Base-by-base conservation (phyloP, 1,140 invertebrate genomes). In the Choristoneura fumiferana region DNA sequence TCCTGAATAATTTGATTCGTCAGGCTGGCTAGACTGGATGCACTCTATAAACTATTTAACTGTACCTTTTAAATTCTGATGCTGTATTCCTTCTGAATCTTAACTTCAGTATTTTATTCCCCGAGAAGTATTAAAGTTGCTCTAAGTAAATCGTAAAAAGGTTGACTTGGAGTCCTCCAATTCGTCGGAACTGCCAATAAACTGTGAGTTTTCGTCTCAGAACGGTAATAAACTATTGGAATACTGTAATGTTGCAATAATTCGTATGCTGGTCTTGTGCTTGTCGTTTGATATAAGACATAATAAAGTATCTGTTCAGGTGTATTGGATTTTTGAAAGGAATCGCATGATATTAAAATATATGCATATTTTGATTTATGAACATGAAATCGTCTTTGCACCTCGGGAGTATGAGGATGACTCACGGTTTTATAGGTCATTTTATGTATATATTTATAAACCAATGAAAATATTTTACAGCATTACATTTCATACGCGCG, bases 141-240 rank as follows among this genome's bases (percentile, higher is more conserved):
- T 65, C 52, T 65, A 70, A 67, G 65, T 65, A 64, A 73, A 73
- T 65, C 72, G 67, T 80, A 78, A 80, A 78, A 64, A 65, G 64
- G 63, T 67, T 65, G 64, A 67, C 66, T 72, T 63, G 60, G 61
- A 74, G 72, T 69, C 71, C 64, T 67, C 59, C 69, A 73, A 81
- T 78, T 77, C 69, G 54, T 59, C 60, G 36, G 71, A 73, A 84
- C 71, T 69, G 73, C 66, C 76, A 65, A 75, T 81, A 80, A 81
- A 84, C 71, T 81, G 75, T 75, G 71, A 82, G 65, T 76, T 79
- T 70, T 78, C 69, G 63, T 75, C 68, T 73, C 69, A 64, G 37
- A 76, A 64, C 61, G 57, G 64, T 71, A 63, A 67, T 83, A 83
- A 85, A 82, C 60, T 60, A 75, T 71, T 76, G 63, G 67, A 39